Percentiles rank a stretch among this genome's conserved stretches.
These are phyloP conservation scores for Nephrotoma guestfalica DNA, from an alignment of 2,888 invertebrate species.

Conservation along the genomic window DNA sequence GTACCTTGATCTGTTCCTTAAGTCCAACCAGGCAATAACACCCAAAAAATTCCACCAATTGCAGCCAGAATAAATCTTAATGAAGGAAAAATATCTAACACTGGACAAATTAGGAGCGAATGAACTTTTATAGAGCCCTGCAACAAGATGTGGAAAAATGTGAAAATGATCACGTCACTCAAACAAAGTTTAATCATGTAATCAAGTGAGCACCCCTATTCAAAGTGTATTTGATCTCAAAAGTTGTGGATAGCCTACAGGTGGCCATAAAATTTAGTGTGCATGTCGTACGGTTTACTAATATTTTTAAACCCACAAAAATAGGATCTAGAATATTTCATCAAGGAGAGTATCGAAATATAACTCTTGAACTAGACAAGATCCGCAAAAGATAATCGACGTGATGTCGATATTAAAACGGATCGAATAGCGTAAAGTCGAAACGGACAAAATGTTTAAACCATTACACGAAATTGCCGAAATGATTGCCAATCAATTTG, in stretches of 20 bases:
- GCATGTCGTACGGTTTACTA: not conserved
- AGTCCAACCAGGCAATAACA: slow-evolving; percentile 58
- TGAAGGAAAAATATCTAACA: slow-evolving; percentile 44
- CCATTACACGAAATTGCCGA: slow-evolving; percentile 77
- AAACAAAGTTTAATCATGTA: slow-evolving; percentile 70
- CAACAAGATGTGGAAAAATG: slow-evolving; percentile 59
- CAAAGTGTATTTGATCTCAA: slow-evolving; percentile 70
- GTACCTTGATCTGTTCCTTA: slow-evolving; percentile 60
- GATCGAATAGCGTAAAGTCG: slow-evolving; percentile 60
- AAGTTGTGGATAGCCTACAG: slow-evolving; percentile 49
- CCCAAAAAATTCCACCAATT: not conserved
- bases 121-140: slow-evolving; percentile 67
- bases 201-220: slow-evolving; percentile 81
- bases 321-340: slow-evolving; percentile 61
- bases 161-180: slow-evolving; percentile 51
- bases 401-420: slow-evolving; percentile 69
- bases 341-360: slow-evolving; percentile 54
- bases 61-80: slow-evolving; percentile 43
- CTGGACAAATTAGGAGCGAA: slow-evolving; percentile 61
- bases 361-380: slow-evolving; percentile 58
- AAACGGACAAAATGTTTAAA: slow-evolving; percentile 80
- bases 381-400: slow-evolving; percentile 67
- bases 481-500: slow-evolving; percentile 35
- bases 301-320: not conserved
- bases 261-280: slow-evolving; percentile 26